Base-by-base conservation (phyloP, 1,140 invertebrate species). In the Drosophila equinoxialis region DNA sequence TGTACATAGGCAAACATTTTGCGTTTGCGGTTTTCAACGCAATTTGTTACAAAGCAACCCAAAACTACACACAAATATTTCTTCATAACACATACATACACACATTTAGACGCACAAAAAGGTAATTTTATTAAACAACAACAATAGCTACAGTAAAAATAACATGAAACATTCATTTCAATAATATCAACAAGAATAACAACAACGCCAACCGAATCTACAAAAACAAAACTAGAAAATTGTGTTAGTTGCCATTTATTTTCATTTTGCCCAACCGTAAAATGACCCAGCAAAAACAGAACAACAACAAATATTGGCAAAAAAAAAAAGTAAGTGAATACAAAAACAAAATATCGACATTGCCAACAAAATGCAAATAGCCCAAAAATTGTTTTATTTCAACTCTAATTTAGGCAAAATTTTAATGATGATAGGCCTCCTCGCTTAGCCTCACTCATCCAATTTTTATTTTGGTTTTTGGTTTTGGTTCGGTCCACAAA, bases 331-430 rank as follows among this genome's bases (percentile, higher is more conserved):
- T 58, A 63, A 75, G 68, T 62, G 65, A 75, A 71, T 72, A 62
- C 45, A 67, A 39, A 77, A 77, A 77, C 74, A 77, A 77, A 77
- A 85, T 85, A 85, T 68, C 73, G 69, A 77, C 64, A 73, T 68
- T 61, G 58, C 58, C 51, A 51, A 51, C 45, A 51, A 65, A 85
- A 72, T 65, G 75, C 71, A 71, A 85, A 85, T 79, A 70, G 78
- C 71, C 66, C 41, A 66, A 68, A 81, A 84, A 85, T 81, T 75
- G 78, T 81, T 85, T 85, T 85, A 85, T 85, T 85, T 81, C 68
- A 75, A 79, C 74, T 81, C 78, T 78, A 85, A 85, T 85, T 81
- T 85, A 71, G 68, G 78, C 74, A 81, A 71, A 62, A 78, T 81
- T 81, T 85, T 85, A 85, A 82, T 79, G 79, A 79, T 86, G 83